Base-by-base conservation (phyloP, 2,797 vertebrate species). In the Lacerta agilis region DNA sequence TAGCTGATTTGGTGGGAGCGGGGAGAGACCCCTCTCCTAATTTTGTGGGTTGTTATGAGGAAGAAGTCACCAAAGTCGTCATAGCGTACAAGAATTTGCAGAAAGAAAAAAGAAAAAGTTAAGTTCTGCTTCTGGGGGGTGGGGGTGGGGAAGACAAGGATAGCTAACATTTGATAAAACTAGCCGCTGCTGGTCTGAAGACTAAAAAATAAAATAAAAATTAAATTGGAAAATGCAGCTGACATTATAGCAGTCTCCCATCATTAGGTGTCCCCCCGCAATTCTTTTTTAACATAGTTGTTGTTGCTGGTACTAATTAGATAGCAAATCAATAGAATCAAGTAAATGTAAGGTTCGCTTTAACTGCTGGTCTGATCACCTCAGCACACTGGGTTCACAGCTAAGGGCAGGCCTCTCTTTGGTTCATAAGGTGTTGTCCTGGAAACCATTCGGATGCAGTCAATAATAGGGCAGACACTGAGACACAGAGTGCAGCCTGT, bases 391-490 rank as follows among this genome's bases (percentile, higher is more conserved):
- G 97, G 97, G 95, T 94, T 97, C 90, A 98, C 49, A 25, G 97
- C 95, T 91, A 97, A 95, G 96, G 98, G 98, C 95, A 99, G 95
- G 69, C 98, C 98, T 85, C 98, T 98, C 91, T 96, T 97, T 83
- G 98, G 98, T 90, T 96, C 87, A 85, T 98, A 98, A 84, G 97
- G 95, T 13, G 98, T 98, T 94, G 95, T 97, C 97, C 98, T 98
- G 96, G 97, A 94, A 94, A 98, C 97, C 98, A 98, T 98, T 94
- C 92, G 97, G 97, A 99, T 98, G 98, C 98, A 99, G 97, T 98
- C 98, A 93, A 98, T 97, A 96, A 99, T 97, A 77, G 99, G 99
- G 95, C 98, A 99, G 94, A 99, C 97, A 18, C 98, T 99, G 93
- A 98, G 96, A 93, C 98, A 98, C 90, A 98, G 97, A 58, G 98